A percentile compares a stretch with the other conserved stretches of the same genome.
Conservation (phyloP, 2,113 vertebrate genomes). For the Eclectus roratus region DNA sequence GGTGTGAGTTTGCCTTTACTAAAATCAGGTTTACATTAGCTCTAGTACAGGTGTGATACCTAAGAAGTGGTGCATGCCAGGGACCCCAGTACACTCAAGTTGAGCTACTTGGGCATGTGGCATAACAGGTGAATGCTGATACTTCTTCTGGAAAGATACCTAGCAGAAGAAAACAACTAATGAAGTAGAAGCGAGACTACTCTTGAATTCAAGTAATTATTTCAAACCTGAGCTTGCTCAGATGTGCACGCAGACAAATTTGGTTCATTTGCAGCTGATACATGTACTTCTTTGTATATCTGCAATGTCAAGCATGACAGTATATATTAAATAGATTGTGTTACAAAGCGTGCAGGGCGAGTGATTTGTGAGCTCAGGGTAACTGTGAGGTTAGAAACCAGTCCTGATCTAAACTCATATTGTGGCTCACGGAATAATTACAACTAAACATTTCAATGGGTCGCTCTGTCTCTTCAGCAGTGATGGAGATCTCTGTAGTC, state of each 20-base stretch:
- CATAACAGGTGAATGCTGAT: background rate
- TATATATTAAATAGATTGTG: background rate
- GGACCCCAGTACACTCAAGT: background rate
- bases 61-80: background rate
- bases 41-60: background rate
- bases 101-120: background rate
- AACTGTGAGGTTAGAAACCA: background rate
- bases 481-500: background rate
- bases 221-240: background rate
- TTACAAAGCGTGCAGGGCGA: background rate
- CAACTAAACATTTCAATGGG: background rate
- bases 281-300: background rate
- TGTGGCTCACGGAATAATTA: background rate
- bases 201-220: background rate
- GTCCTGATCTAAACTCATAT: background rate
- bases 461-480: background rate
- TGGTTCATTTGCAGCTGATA: background rate
- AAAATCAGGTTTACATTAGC: background rate
- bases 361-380: background rate
- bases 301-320: background rate
- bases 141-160: background rate
- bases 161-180: background rate
- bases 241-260: background rate
- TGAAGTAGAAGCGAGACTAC: background rate
- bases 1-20: background rate